Conservation (phyloP, 2,888 invertebrate genomes). For the Protodeltote pygarga region DNA sequence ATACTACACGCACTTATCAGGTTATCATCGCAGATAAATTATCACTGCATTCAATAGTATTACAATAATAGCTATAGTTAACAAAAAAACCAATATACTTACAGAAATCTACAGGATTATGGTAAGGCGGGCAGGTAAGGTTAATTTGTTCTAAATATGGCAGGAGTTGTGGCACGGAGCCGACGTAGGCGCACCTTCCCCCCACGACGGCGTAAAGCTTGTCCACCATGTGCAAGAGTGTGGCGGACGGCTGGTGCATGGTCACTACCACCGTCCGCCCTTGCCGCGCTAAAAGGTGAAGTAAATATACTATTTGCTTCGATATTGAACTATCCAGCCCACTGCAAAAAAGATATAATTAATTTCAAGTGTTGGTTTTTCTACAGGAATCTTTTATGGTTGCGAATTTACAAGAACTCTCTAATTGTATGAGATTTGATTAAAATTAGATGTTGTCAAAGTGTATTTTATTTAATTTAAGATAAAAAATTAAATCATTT, state of each 20-base stretch:
- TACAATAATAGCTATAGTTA: not conserved
- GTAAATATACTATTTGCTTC: constrained; percentile 92
- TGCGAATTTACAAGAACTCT: not conserved
- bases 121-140: constrained; percentile 93
- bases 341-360: constrained; percentile 61
- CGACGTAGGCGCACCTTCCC: constrained; percentile 93
- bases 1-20: too few relatives aligned
- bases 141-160: constrained; percentile 91
- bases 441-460: too few relatives aligned
- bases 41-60: too few relatives aligned
- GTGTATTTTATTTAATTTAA: too few relatives aligned
- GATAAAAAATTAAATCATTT: too few relatives aligned
- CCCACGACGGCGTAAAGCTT: constrained; percentile 93
- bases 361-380: constrained; percentile 16
- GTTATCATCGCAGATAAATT: too few relatives aligned
- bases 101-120: constrained; percentile 97
- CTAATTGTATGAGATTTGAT: too few relatives aligned
- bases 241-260: constrained; percentile 96
- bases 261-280: constrained; percentile 95
- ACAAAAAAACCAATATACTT: constrained; percentile 67
- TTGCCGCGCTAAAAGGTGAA: constrained; percentile 93
- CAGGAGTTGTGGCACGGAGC: constrained; percentile 91
- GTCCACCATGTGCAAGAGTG: constrained; percentile 95
- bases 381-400: not conserved
- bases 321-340: constrained; percentile 88